Conservation (phyloP, 2,113 vertebrate species). For the Paramisgurnus dabryanus region DNA sequence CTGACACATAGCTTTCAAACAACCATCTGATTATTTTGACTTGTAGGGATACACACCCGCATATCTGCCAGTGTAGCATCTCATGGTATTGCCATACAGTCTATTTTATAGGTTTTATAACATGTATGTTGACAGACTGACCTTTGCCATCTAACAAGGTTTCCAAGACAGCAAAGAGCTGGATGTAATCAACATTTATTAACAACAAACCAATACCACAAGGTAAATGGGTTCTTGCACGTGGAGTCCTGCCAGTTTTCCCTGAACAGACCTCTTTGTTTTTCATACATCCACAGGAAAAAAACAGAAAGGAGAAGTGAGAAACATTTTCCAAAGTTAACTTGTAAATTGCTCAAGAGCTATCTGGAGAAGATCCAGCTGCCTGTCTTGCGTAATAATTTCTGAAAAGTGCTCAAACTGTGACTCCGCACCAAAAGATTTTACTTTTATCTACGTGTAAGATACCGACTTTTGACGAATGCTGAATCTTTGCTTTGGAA, state of each 20-base stretch:
- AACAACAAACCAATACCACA: conserved; percentile 39
- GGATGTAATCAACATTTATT: conserved; percentile 41
- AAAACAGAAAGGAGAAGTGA: background rate
- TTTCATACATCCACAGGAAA: conserved; percentile 18
- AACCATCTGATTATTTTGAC: background rate
- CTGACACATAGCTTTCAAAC: background rate
- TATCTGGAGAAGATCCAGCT: conserved; percentile 13
- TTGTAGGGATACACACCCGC: background rate
- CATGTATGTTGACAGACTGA: conserved; percentile 27
- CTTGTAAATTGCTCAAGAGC: conserved; percentile 31
- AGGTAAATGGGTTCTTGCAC: conserved; percentile 37
- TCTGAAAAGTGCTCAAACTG: too few relatives aligned
- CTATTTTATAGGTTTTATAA: conserved; percentile 3
- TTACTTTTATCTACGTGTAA: too few relatives aligned
- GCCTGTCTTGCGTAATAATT: too few relatives aligned
- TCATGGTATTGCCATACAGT: conserved; percentile 8
- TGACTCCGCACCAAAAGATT: too few relatives aligned
- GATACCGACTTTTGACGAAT: background rate
- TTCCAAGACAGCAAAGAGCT: conserved; percentile 43
- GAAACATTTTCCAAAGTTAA: conserved; percentile 35
- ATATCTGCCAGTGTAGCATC: background rate
- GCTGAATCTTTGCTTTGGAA: background rate
- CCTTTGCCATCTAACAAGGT: conserved; percentile 41
- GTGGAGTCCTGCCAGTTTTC: conserved; percentile 37
- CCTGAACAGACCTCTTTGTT: conserved; percentile 55